Evolutionary conservation across 2,797 vertebrate species (phyloP).

Genomic region (Mormyrops attenuatus): DNA sequence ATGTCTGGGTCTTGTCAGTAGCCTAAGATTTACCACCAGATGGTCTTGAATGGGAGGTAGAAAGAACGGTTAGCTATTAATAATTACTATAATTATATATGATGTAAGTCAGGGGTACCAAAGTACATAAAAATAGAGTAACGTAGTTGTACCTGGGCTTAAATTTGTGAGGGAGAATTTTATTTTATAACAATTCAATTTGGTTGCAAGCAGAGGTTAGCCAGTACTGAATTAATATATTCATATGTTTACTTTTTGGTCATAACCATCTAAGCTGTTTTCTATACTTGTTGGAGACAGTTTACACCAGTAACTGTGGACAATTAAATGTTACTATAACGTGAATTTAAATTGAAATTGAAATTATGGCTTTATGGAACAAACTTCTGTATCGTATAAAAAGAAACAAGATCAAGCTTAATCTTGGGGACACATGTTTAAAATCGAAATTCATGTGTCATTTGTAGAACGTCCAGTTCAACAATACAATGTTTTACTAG

Average conservation of each 20-base stretch:
- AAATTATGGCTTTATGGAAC: not conserved
- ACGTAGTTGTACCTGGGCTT: not conserved
- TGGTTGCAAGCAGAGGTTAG: not conserved
- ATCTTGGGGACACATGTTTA: not conserved
- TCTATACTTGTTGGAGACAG: not conserved
- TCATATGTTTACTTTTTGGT: not conserved
- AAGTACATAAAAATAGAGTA: not conserved
- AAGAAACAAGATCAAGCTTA: not conserved
- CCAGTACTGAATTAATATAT: not conserved
- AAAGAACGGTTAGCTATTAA: not conserved
- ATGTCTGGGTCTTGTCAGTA: not conserved
- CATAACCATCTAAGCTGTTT: not conserved
- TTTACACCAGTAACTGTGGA: not conserved
- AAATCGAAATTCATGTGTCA: not conserved
- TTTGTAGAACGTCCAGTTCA: not conserved
- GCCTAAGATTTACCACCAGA: not conserved
- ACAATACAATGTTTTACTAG: not conserved
- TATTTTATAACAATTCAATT: not conserved
- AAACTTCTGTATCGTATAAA: not conserved
- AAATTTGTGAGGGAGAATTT: not conserved
- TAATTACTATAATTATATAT: not conserved
- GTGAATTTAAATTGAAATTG: not conserved
- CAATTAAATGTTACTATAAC: not conserved
- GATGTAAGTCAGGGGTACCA: not conserved
- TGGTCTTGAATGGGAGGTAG: not conserved